phyloP scores from a whole-genome alignment of 2,113 vertebrate species.

The Odocoileus hemionus region DNA sequence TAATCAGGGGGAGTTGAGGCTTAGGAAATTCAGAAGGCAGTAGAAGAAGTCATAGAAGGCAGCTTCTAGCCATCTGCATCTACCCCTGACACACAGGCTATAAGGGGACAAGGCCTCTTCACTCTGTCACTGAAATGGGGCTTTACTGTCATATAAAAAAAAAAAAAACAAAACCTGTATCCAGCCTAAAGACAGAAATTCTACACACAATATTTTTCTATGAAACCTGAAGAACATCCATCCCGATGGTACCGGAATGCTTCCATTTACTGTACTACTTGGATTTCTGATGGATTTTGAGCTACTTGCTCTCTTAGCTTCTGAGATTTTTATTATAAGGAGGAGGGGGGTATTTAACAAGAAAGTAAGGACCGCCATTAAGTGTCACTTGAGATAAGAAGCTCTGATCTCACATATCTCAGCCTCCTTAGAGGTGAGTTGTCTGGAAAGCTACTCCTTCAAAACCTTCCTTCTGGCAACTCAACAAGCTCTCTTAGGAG shows the following conservation, averaged over 20 bases:
- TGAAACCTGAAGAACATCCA: background rate
- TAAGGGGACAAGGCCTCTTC: background rate
- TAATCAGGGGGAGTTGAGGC: background rate
- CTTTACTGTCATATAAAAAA: background rate
- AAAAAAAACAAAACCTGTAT: background rate
- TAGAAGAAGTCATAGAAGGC: background rate
- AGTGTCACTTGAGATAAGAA: background rate
- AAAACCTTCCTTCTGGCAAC: background rate
- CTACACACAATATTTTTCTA: background rate
- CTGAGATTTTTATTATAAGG: background rate
- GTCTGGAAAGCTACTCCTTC: background rate
- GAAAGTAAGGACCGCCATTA: background rate
- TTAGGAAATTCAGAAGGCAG: background rate
- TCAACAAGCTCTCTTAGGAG: background rate
- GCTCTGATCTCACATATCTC: background rate
- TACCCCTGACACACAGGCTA: background rate
- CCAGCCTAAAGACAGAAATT: background rate
- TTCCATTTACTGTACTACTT: background rate
- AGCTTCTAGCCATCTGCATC: background rate
- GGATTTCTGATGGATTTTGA: background rate
- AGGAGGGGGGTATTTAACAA: background rate
- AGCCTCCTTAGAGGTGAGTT: background rate
- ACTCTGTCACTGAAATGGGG: background rate
- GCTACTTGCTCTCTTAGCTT: background rate
- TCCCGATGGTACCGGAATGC: background rate